A percentile compares a stretch with the other conserved stretches of the same genome.
Evolutionary conservation across 2,797 vertebrate genomes (phyloP).

Genomic region (Garrulus glandarius): DNA sequence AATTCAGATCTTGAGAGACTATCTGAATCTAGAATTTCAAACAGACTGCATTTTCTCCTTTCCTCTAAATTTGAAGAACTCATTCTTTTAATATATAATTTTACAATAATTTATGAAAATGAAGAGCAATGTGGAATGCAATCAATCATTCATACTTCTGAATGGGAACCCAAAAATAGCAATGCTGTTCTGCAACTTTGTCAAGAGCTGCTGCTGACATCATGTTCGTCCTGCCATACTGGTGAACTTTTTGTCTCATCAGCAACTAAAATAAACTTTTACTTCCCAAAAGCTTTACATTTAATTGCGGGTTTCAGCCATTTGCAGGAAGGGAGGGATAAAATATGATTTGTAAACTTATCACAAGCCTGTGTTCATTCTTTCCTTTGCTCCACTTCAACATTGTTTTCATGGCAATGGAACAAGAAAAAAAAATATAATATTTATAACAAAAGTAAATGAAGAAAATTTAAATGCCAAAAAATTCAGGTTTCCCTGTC

Average conservation of each 20-base stretch:
- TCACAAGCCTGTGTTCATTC: background rate
- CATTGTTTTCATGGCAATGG: background rate
- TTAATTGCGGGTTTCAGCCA: constrained; percentile 21
- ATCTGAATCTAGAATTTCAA: background rate
- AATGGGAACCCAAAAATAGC: constrained; percentile 58
- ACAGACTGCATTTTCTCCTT: background rate
- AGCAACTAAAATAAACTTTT: constrained; percentile 38
- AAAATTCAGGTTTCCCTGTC: background rate
- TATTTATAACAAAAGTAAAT: background rate
- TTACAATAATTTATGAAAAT: constrained; percentile 55
- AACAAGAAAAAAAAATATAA: background rate
- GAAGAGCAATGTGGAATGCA: constrained; percentile 24
- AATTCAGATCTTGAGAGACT: background rate
- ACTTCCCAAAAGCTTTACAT: constrained; percentile 19
- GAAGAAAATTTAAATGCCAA: accelerated
- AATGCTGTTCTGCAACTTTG: constrained; percentile 47
- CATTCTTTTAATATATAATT: constrained; percentile 36
- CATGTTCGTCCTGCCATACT: background rate
- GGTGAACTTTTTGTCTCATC: constrained; percentile 47
- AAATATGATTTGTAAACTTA: background rate
- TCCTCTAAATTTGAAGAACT: constrained; percentile 7
- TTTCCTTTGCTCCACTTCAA: background rate
- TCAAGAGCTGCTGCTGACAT: constrained; percentile 47
- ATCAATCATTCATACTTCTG: constrained; percentile 55
- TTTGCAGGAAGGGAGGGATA: background rate